Percentiles rank a stretch among this genome's conserved stretches.
Evolutionary conservation across 2,113 vertebrate species (phyloP).

Genomic region (Oreochromis aureus): DNA sequence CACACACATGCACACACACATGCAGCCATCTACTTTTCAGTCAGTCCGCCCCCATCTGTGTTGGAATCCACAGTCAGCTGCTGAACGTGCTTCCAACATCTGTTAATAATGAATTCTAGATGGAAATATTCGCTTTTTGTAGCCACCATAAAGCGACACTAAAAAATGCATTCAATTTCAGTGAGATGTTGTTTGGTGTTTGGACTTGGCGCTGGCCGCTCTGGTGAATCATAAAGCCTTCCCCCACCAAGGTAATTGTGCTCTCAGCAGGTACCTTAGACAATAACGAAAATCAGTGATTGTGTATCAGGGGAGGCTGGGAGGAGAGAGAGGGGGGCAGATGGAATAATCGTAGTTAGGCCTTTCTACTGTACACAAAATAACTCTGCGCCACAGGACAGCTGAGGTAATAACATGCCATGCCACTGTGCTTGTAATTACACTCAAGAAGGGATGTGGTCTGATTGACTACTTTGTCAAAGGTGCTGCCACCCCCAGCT

Average conservation of each 20-base stretch:
- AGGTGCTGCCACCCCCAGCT: not conserved
- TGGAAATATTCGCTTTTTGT: not conserved
- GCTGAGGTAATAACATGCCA: slow-evolving; percentile 45
- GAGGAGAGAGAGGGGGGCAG: not conserved
- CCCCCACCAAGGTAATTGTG: slow-evolving; percentile 30
- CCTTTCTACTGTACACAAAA: slow-evolving; percentile 55
- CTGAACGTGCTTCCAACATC: not conserved
- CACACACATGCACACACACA: not conserved
- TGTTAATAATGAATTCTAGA: slow-evolving; percentile 1
- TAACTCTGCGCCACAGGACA: slow-evolving; percentile 45
- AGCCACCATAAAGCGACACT: not conserved
- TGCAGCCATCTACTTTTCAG: not conserved
- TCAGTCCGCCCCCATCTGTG: not conserved
- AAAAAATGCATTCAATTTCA: slow-evolving; percentile 45
- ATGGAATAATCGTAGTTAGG: slow-evolving; percentile 33
- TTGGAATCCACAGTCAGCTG: not conserved
- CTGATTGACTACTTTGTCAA: slow-evolving; percentile 46
- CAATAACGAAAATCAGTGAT: slow-evolving; percentile 46
- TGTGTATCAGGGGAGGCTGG: not conserved
- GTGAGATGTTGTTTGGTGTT: slow-evolving; percentile 23
- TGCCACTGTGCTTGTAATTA: slow-evolving; percentile 55
- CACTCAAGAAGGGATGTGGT: slow-evolving; percentile 17
- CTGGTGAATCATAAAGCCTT: slow-evolving; percentile 26
- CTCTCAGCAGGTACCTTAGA: slow-evolving; percentile 34
- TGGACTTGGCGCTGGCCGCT: not conserved